Evolutionary conservation across 2,113 vertebrate genomes (phyloP).

Genomic region (Centrocercus urophasianus): DNA sequence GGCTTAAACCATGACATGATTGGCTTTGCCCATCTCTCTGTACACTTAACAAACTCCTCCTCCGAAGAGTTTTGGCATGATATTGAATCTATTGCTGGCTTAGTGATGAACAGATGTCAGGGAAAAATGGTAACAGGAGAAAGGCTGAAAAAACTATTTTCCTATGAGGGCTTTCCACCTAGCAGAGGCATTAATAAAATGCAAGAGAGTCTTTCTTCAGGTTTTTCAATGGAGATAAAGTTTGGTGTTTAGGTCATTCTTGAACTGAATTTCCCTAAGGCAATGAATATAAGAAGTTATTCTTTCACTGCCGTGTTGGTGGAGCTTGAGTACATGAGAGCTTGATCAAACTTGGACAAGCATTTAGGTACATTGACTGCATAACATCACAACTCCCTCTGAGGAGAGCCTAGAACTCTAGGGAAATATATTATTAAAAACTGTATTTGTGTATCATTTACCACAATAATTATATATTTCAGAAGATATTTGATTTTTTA

Average conservation of each 20-base stretch:
- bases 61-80: background rate
- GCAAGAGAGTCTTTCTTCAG: background rate
- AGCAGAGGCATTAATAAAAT: background rate
- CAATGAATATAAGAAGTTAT: background rate
- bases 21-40: background rate
- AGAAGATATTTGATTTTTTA: background rate
- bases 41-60: background rate
- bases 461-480: background rate
- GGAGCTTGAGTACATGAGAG: background rate
- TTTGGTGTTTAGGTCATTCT: background rate
- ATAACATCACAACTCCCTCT: background rate
- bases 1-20: constrained; percentile 1
- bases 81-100: background rate
- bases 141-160: background rate
- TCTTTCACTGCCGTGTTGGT: background rate
- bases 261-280: background rate
- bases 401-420: background rate
- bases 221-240: background rate
- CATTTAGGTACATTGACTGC: background rate
- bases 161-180: background rate
- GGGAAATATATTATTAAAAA: background rate
- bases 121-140: background rate
- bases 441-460: background rate
- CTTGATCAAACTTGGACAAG: background rate
- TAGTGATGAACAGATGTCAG: background rate